These are phyloP conservation scores for Automeris io DNA, from an alignment of 2,888 invertebrate species.

Conservation along the genomic window DNA sequence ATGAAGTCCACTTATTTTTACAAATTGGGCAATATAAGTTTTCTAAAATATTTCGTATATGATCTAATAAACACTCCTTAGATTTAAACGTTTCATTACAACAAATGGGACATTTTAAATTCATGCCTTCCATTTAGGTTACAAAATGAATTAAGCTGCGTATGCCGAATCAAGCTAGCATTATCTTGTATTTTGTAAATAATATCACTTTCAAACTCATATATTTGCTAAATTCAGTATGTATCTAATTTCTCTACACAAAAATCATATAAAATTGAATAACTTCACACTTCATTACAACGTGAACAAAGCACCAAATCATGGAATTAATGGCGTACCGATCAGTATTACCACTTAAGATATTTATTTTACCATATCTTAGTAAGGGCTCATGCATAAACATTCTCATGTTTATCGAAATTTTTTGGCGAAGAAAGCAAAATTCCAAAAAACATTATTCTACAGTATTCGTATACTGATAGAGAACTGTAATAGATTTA, in stretches of 20 bases:
- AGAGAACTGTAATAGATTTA: no score
- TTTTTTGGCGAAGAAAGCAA: no score
- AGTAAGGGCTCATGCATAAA: no score
- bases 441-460: no score
- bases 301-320: slow-evolving; percentile 49
- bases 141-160: slow-evolving; percentile 10
- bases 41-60: slow-evolving; percentile 59
- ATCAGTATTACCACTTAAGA: no score
- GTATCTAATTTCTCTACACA: slow-evolving; percentile 57
- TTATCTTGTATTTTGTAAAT: slow-evolving; percentile 49
- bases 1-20: slow-evolving; percentile 66
- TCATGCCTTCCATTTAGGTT: slow-evolving; percentile 67
- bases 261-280: slow-evolving; percentile 49
- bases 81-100: slow-evolving; percentile 79
- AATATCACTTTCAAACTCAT: slow-evolving; percentile 27
- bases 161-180: slow-evolving; percentile 9
- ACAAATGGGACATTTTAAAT: slow-evolving; percentile 79
- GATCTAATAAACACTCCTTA: slow-evolving; percentile 71
- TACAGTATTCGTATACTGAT: no score
- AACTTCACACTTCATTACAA: slow-evolving; percentile 68
- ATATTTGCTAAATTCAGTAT: slow-evolving; percentile 47
- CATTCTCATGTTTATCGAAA: no score
- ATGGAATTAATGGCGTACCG: no score
- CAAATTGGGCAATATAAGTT: slow-evolving; percentile 80
- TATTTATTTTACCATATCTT: no score